Conservation (phyloP, 2,113 vertebrate species). For the Fregetta grallaria region DNA sequence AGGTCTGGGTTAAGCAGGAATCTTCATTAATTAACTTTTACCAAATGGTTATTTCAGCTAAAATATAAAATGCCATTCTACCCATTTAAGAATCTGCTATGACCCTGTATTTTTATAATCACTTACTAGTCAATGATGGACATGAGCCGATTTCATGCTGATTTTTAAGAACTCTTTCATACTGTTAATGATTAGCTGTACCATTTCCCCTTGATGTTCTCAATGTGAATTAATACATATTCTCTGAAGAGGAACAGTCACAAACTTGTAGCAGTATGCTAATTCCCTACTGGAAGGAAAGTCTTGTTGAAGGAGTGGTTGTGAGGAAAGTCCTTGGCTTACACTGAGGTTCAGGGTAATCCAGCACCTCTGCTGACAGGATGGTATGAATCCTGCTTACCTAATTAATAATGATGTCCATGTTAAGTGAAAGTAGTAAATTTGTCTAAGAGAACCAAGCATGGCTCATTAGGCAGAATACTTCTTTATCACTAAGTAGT, state of each 20-base stretch:
- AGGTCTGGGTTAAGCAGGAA: neutral
- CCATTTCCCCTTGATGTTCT: neutral
- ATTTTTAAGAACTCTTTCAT: neutral
- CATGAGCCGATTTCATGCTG: neutral
- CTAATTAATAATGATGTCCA: conserved; percentile 58
- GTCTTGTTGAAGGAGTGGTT: neutral
- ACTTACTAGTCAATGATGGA: neutral
- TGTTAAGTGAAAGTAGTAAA: conserved; percentile 46
- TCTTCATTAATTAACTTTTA: neutral
- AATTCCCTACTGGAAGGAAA: neutral
- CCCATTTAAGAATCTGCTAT: neutral
- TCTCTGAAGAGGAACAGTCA: neutral
- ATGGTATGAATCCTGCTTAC: conserved; percentile 14
- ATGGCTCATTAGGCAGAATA: conserved; percentile 39
- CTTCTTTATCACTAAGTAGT: neutral
- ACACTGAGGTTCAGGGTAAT: neutral
- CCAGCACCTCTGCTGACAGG: conserved; percentile 27
- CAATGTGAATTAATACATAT: neutral
- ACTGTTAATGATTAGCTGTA: neutral
- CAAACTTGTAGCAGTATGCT: neutral
- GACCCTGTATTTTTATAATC: neutral
- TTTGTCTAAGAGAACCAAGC: conserved; percentile 29
- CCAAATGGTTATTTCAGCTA: neutral
- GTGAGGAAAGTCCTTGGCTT: neutral
- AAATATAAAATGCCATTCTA: neutral